Base-by-base conservation (phyloP, 1,140 invertebrate species). In the Elysia chlorotica region DNA sequence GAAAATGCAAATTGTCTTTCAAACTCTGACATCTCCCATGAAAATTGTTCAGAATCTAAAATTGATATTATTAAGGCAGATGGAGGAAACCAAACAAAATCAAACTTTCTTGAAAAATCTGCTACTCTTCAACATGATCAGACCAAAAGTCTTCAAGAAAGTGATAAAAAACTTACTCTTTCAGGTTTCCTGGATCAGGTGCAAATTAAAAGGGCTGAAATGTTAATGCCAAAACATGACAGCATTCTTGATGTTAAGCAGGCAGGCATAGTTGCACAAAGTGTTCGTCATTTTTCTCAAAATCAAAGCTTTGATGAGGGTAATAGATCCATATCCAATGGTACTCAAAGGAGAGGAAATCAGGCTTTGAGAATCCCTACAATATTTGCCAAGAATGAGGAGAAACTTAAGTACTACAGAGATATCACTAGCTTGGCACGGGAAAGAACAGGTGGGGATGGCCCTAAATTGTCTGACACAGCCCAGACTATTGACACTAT, bases 311-410 rank as follows among this genome's bases (percentile, higher is more conserved):
- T n/a, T n/a, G n/a, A n/a, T n/a, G n/a, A n/a, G n/a, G n/a, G n/a
- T n/a, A n/a, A n/a, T n/a, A n/a, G n/a, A n/a, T n/a, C n/a, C n/a
- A n/a, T n/a, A n/a, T n/a, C n/a, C n/a, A n/a, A n/a, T n/a, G n/a
- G n/a, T n/a, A n/a, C n/a, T n/a, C n/a, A n/a, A n/a, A n/a, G n/a
- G n/a, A n/a, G n/a, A n/a, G n/a, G n/a, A n/a, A n/a, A n/a, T n/a
- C n/a, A n/a, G n/a, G n/a, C n/a, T n/a, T n/a, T n/a, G n/a, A 74
- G 79, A 38, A 81, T 85, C 61, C 83, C 84, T 59, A 77, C 78
- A 14, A 80, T 83, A 37, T 83, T 86, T 69, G 77, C 82, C 21
- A 81, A 77, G 59, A 76, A 57, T 37, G 77, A 81, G 25, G 37
- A 76, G 36, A 71, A 76, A 38, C 73, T 71, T 2, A 65, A 31